A percentile compares a stretch with the other conserved stretches of the same genome.
These are phyloP conservation scores for Myopa testacea DNA, from an alignment of 2,888 invertebrate genomes.

Conservation along the genomic window DNA sequence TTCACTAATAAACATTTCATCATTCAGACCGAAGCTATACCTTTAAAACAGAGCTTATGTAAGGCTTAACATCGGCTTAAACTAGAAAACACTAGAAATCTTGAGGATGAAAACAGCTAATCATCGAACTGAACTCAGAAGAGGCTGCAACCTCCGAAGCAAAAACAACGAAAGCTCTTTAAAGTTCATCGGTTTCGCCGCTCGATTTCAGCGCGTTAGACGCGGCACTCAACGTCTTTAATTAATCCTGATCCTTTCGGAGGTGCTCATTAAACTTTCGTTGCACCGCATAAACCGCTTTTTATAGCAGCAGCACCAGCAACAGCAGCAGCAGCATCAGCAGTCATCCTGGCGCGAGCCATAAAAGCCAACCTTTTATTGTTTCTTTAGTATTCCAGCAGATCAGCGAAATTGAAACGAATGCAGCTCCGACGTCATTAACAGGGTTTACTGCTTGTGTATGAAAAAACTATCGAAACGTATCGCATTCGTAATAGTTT, in stretches of 20 bases:
- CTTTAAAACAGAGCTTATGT: no score
- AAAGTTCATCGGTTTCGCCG: no score
- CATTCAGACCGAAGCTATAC: no score
- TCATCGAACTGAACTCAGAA: no score
- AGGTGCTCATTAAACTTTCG: slow-evolving; percentile 4
- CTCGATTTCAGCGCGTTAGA: not conserved
- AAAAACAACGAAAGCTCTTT: no score
- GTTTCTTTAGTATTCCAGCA: not conserved
- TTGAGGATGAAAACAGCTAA: not conserved
- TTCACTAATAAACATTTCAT: no score
- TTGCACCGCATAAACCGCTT: slow-evolving; percentile 20
- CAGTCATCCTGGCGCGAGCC: slow-evolving; percentile 22
- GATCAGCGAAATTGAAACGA: not conserved
- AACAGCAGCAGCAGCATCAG: no score
- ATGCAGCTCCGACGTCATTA: not conserved
- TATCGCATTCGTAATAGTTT: no score
- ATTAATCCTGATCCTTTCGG: slow-evolving; percentile 11
- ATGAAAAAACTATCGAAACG: no score
- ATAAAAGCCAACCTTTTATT: slow-evolving; percentile 16
- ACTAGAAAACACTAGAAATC: not conserved
- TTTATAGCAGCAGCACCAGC: slow-evolving; percentile 2
- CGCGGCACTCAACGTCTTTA: slow-evolving; percentile 1
- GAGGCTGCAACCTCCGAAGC: not conserved
- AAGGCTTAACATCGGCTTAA: no score
- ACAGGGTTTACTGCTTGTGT: not conserved